Percentiles rank a stretch among this genome's conserved stretches.
Evolutionary conservation across 2,797 vertebrate species (phyloP).

Genomic region (Holocentrus rufus): DNA sequence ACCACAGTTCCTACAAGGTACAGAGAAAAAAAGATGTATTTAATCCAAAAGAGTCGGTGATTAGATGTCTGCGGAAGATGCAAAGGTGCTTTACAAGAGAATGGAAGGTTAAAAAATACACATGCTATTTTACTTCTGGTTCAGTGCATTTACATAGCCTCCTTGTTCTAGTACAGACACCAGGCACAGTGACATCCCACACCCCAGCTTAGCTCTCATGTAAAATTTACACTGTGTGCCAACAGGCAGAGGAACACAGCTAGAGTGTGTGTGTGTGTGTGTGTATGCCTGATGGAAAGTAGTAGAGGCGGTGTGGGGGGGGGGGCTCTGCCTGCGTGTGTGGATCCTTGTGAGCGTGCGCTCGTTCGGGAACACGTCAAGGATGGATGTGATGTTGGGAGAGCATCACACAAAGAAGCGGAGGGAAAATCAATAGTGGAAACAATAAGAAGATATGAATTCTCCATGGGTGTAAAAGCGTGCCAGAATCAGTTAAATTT

Average conservation of each 20-base stretch:
- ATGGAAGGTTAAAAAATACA: conserved; percentile 64
- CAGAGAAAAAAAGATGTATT: neutral
- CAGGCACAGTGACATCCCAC: conserved; percentile 76
- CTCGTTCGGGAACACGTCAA: conserved; percentile 56
- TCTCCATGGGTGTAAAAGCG: conserved; percentile 51
- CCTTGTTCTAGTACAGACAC: conserved; percentile 84
- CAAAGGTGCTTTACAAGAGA: conserved; percentile 27
- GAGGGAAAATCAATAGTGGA: conserved; percentile 63
- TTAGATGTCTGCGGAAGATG: conserved; percentile 44
- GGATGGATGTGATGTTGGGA: conserved; percentile 49
- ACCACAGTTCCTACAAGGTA: neutral
- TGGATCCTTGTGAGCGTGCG: conserved; percentile 5
- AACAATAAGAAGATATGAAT: conserved; percentile 61
- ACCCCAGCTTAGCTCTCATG: conserved; percentile 88
- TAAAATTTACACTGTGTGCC: conserved; percentile 89
- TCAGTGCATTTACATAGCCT: conserved; percentile 87
- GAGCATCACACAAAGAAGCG: conserved; percentile 48
- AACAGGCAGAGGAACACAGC: conserved; percentile 77
- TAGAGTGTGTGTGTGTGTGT: conserved; percentile 47
- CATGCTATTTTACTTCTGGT: conserved; percentile 85
- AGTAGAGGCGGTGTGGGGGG: neutral
- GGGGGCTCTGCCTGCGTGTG: neutral
- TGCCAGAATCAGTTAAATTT: conserved; percentile 30
- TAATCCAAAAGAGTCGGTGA: neutral
- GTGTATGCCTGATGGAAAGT: conserved; percentile 8